Evolutionary conservation across 2,113 vertebrate genomes (phyloP), one percentile per base, ranked within the genome.

Genomic region (Prionailurus bengalensis): DNA sequence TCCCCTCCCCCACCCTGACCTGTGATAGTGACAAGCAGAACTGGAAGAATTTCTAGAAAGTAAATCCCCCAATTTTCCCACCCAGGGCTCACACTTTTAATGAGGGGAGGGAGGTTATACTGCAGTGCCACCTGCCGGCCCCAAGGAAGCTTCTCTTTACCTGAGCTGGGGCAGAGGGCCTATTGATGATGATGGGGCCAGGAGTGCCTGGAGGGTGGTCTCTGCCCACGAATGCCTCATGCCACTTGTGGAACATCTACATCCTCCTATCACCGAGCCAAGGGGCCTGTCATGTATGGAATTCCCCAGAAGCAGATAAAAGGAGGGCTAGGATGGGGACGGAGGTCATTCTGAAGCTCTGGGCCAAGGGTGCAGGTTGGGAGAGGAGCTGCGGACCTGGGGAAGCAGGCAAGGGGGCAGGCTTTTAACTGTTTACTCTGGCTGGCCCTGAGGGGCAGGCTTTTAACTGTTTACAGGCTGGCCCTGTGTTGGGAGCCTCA

Each of bases 11-110:
- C 4, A 33, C 15, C 19, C 31, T 2, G 7, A 45, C 66, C 58
- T 82, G 51, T 9, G 58, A 55, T 23, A 71, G 82, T 80, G 66
- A 83, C 88, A 95, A 63, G 48, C 25, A 79, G 89, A 91, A 78
- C 13, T 25, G 76, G 71, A 95, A 70, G 58, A 71, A 81, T 78
- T 83, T 96, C 36, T 83, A 66, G 86, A 70, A 80, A 97, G 84
- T 39, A 84, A 71, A 66, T 42, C 55, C 29, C n/a, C 84, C 23
- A 74, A 25, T 68, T 92, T 94, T 83, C 17, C 63, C 51, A 74
- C 29, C 5, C 31, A 33, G n/a, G 31, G 36, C 55, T 95, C 48
- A 29, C 29, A n/a, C 25, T 79, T 94, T 53, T 73, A 89, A 79
- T 12, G 14, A 16, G n/a, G 42, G n/a, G 16, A 6, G 7, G 2